These are phyloP conservation scores for Macropodus opercularis DNA, from an alignment of 2,797 vertebrate species.

Conservation along the genomic window DNA sequence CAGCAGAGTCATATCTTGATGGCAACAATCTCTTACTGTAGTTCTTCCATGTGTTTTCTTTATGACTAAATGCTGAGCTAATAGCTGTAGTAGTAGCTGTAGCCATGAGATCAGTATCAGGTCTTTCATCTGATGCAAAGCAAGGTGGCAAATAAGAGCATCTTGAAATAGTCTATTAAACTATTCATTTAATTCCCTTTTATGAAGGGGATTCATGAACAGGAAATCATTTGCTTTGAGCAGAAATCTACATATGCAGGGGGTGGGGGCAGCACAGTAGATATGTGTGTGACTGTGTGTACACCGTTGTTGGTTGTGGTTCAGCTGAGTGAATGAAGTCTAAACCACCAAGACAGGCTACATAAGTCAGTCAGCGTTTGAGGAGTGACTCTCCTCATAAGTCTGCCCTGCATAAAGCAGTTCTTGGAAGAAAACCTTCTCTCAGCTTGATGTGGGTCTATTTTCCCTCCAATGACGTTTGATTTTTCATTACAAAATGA, in stretches of 20 bases:
- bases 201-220: neutral
- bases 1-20: no score
- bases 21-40: no score
- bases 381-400: constrained; percentile 14
- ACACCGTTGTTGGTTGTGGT: constrained; percentile 12
- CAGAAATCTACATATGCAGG: neutral
- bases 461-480: constrained; percentile 47
- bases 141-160: no score
- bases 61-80: no score
- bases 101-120: no score
- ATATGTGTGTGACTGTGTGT: neutral
- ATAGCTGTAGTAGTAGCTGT: no score
- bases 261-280: neutral
- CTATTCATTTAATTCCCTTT: neutral
- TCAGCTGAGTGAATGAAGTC: constrained; percentile 35
- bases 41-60: no score
- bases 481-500: constrained; percentile 53
- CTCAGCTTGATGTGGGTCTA: constrained; percentile 40
- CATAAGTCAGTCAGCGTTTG: constrained; percentile 41
- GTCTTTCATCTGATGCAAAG: no score
- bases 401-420: constrained; percentile 19
- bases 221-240: neutral
- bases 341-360: constrained; percentile 31
- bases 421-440: constrained; percentile 54
- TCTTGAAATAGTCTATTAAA: neutral